A percentile compares a stretch with the other conserved stretches of the same genome.
phyloP scores from a whole-genome alignment of 2,113 vertebrate genomes.

The Toxotes jaculatrix region DNA sequence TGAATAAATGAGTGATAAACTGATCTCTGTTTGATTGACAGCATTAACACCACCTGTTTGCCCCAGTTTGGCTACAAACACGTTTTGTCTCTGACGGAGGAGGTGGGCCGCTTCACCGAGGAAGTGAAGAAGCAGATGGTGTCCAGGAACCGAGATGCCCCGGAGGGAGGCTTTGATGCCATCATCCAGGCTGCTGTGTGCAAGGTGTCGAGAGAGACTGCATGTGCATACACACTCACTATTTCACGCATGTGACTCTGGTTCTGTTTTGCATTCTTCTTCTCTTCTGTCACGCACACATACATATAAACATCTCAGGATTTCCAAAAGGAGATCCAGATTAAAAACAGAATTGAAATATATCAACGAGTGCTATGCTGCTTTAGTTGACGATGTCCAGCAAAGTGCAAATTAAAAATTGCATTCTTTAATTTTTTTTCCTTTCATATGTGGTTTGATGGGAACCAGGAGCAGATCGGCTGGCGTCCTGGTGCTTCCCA shows the following conservation, averaged over 20 bases:
- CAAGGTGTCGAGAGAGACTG: slow-evolving; percentile 80
- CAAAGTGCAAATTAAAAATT: not conserved
- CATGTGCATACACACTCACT: not conserved
- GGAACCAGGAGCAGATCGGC: slow-evolving; percentile 91
- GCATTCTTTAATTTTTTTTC: not conserved
- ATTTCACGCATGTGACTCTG: slow-evolving; percentile 3
- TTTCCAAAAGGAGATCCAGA: not conserved
- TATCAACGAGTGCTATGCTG: not conserved
- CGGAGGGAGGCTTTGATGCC: slow-evolving; percentile 97
- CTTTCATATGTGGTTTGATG: not conserved
- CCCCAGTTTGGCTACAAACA: slow-evolving; percentile 98
- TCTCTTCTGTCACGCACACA: not conserved
- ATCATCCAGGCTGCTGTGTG: slow-evolving; percentile 98
- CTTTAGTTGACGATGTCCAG: not conserved
- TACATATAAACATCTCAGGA: not conserved
- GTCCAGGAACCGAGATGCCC: slow-evolving; percentile 94
- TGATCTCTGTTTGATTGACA: slow-evolving; percentile 57
- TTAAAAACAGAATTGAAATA: not conserved
- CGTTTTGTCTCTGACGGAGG: slow-evolving; percentile 91
- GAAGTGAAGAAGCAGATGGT: slow-evolving; percentile 95
- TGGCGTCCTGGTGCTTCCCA: slow-evolving; percentile 96
- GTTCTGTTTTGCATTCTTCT: slow-evolving; percentile 19
- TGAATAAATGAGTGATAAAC: not conserved
- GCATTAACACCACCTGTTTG: slow-evolving; percentile 87
- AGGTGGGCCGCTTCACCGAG: slow-evolving; percentile 94